These are phyloP conservation scores for Odocoileus hemionus DNA, from an alignment of 2,113 vertebrate genomes.

Conservation along the genomic window DNA sequence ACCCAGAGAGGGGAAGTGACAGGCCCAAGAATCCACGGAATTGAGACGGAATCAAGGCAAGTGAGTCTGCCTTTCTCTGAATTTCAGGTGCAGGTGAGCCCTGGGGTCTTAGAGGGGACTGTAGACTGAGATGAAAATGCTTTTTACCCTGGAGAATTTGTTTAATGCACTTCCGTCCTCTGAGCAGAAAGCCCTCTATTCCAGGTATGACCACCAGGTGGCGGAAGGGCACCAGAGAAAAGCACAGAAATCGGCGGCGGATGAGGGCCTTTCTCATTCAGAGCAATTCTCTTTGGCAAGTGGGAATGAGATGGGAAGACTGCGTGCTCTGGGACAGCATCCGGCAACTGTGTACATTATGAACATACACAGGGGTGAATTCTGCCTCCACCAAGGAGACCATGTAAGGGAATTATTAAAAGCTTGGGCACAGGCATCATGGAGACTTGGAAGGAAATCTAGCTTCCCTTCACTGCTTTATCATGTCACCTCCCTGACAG, in stretches of 20 bases:
- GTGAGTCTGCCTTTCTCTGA: neutral
- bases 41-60: neutral
- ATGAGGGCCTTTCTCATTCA: neutral
- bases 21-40: neutral
- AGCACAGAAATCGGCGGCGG: neutral
- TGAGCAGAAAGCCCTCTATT: neutral
- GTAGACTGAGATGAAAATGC: neutral
- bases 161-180: neutral
- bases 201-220: conserved; percentile 29
- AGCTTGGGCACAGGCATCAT: neutral
- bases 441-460: neutral
- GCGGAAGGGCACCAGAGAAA: neutral
- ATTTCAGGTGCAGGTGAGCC: neutral
- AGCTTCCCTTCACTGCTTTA: neutral
- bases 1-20: neutral
- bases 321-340: neutral
- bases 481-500: neutral
- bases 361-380: neutral
- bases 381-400: neutral
- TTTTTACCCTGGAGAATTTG: neutral
- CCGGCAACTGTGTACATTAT: neutral
- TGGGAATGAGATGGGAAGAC: neutral
- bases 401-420: neutral
- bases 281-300: neutral
- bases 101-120: neutral